Conservation (phyloP, 2,888 invertebrate genomes). For the Osmoderma eremita region DNA sequence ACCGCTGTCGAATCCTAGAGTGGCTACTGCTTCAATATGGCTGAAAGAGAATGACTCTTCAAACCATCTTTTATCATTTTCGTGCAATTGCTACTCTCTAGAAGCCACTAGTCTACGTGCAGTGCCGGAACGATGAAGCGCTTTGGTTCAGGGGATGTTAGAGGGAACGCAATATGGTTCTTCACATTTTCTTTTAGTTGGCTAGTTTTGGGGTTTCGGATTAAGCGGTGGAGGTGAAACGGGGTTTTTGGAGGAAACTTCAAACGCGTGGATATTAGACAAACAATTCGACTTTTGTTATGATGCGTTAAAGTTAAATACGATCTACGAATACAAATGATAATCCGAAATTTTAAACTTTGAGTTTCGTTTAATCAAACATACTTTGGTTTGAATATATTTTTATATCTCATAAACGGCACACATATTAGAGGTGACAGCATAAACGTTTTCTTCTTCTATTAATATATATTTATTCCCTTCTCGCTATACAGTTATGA, state of each 20-base stretch:
- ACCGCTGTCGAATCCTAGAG: slow-evolving; percentile 65
- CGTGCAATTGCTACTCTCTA: slow-evolving; percentile 61
- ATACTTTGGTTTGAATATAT: no score
- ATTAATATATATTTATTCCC: no score
- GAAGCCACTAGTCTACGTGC: slow-evolving; percentile 53
- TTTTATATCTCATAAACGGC: no score
- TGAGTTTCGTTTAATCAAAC: no score
- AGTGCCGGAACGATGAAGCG: slow-evolving; percentile 44
- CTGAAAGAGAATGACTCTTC: slow-evolving; percentile 67
- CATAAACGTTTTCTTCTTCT: no score
- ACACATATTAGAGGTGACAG: no score
- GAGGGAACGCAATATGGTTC: slow-evolving; percentile 3
- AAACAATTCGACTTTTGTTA: background rate
- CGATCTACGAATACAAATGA: no score
- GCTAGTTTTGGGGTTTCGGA: no score
- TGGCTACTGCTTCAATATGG: slow-evolving; percentile 64
- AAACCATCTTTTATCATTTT: slow-evolving; percentile 62
- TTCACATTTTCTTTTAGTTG: slow-evolving; percentile 8
- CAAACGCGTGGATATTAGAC: slow-evolving; percentile 12
- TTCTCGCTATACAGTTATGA: no score
- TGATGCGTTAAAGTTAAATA: no score
- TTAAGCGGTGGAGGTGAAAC: background rate
- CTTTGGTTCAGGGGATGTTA: background rate
- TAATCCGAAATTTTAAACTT: no score
- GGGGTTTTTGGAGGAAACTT: background rate